Percentiles rank a stretch among this genome's conserved stretches.
These are phyloP conservation scores for Drusus annulatus DNA, from an alignment of 1,140 invertebrate species.

Conservation along the genomic window DNA sequence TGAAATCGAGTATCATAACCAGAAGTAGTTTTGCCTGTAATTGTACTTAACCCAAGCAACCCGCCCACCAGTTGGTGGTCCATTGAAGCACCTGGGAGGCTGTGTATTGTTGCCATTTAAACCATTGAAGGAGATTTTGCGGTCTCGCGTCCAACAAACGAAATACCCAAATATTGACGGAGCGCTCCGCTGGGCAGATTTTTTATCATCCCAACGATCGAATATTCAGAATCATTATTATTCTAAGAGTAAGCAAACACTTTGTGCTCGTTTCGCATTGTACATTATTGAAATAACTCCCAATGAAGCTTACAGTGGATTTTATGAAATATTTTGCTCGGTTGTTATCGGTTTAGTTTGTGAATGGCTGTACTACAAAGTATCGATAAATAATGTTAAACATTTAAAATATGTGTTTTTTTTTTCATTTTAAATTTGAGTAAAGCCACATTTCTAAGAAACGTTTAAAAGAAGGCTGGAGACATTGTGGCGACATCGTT, in stretches of 20 bases:
- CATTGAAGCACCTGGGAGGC: slow-evolving; percentile 39
- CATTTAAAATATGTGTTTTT: not conserved
- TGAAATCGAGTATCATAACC: slow-evolving; percentile 36
- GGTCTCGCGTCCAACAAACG: slow-evolving; percentile 39
- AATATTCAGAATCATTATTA: slow-evolving; percentile 23
- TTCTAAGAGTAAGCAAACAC: not conserved
- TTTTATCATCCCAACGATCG: not conserved
- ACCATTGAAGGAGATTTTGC: slow-evolving; percentile 46
- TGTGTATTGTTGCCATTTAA: slow-evolving; percentile 35
- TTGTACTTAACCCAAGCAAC: slow-evolving; percentile 9
- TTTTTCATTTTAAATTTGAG: not conserved
- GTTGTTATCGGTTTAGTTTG: not conserved
- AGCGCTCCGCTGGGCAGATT: slow-evolving; percentile 9
- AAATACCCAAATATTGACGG: slow-evolving; percentile 53
- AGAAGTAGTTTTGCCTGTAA: slow-evolving; percentile 24
- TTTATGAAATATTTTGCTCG: slow-evolving; percentile 16
- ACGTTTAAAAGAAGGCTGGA: not conserved
- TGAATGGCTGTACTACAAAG: not conserved
- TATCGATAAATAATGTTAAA: not conserved
- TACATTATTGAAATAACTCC: not conserved
- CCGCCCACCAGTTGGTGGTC: slow-evolving; percentile 32
- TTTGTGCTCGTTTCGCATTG: slow-evolving; percentile 1
- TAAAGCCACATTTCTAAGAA: not conserved
- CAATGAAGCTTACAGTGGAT: not conserved
- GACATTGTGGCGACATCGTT: too few species aligned